These are phyloP conservation scores for Hemithea aestivaria DNA, from an alignment of 2,888 invertebrate genomes.

Conservation along the genomic window DNA sequence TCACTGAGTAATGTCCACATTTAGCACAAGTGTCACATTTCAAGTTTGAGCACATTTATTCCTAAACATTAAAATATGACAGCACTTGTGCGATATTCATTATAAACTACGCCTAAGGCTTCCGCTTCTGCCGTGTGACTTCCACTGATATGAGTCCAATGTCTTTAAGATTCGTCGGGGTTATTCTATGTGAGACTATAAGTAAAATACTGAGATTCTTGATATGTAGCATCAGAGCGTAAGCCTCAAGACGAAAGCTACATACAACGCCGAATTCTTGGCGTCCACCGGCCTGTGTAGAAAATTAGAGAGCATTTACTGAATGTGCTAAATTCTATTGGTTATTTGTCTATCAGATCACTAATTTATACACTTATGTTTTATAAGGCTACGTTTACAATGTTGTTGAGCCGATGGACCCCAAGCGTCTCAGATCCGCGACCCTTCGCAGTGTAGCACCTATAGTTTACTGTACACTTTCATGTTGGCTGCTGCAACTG, in stretches of 20 bases:
- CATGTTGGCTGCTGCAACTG: constrained; percentile 35
- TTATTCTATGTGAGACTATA: constrained; percentile 28
- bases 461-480: constrained; percentile 67
- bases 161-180: constrained; percentile 14
- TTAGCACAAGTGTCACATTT: constrained; percentile 50
- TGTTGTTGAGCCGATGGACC: constrained; percentile 1
- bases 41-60: constrained; percentile 37
- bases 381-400: no score
- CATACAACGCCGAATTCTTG: constrained; percentile 29
- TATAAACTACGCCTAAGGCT: constrained; percentile 45
- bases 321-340: constrained; percentile 1
- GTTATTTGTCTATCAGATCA: not conserved
- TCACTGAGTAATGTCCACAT: constrained; percentile 37
- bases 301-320: constrained; percentile 25
- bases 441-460: constrained; percentile 63
- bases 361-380: no score
- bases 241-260: constrained; percentile 58
- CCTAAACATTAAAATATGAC: constrained; percentile 46
- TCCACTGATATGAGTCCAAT: constrained; percentile 18
- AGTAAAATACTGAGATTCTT: constrained; percentile 62
- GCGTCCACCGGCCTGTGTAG: constrained; percentile 13
- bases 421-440: constrained; percentile 19
- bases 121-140: constrained; percentile 34
- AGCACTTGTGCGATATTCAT: constrained; percentile 40
- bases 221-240: constrained; percentile 65